A percentile compares a stretch with the other conserved stretches of the same genome.
Evolutionary conservation across 2,797 vertebrate genomes (phyloP).

Genomic region (Acanthurus lineatus): DNA sequence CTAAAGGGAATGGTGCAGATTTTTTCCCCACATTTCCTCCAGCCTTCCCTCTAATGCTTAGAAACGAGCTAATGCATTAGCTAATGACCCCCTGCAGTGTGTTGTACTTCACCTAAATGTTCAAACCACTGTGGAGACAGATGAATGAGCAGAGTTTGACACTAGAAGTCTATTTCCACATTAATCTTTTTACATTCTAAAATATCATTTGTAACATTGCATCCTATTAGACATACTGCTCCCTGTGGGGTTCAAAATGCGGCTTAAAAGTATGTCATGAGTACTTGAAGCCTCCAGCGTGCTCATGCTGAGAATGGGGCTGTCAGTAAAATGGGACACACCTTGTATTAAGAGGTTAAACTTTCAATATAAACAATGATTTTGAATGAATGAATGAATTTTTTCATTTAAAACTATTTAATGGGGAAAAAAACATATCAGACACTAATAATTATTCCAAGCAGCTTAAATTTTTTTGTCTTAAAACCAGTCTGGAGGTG

Average conservation of each 20-base stretch:
- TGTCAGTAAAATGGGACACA: conserved; percentile 1
- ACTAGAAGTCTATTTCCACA: conserved; percentile 10
- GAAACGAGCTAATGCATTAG: neutral
- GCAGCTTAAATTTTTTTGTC: conserved; percentile 27
- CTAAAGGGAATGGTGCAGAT: neutral
- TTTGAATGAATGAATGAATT: conserved; percentile 35
- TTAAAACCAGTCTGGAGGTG: conserved; percentile 37
- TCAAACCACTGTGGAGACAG: neutral
- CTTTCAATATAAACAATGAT: conserved; percentile 11
- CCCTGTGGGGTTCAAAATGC: neutral
- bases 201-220: conserved; percentile 18
- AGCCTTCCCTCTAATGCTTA: neutral
- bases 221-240: neutral
- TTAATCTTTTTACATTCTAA: conserved; percentile 2
- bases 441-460: conserved; percentile 23
- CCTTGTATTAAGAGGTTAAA: neutral
- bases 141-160: neutral
- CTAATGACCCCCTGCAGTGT: conserved; percentile 9
- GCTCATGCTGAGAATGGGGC: neutral
- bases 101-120: conserved; percentile 23
- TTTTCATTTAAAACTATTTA: neutral
- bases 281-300: neutral
- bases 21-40: neutral
- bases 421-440: neutral
- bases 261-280: neutral